A percentile compares a stretch with the other conserved stretches of the same genome.
Evolutionary conservation across 2,113 vertebrate genomes (phyloP).

Genomic region (Ochotona princeps): DNA sequence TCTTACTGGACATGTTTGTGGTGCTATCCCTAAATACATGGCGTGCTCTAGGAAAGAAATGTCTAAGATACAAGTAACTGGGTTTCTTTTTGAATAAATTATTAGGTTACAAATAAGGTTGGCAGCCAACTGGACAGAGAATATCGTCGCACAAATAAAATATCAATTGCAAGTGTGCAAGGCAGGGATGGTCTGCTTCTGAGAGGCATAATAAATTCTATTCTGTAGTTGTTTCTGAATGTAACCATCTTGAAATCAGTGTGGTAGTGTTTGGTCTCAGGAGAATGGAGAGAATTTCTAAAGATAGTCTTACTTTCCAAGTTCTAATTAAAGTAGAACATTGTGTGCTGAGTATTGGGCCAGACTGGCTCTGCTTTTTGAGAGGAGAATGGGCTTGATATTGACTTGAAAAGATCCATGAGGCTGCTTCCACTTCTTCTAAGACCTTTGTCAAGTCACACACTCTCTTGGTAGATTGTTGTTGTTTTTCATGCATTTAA

Average conservation of each 20-base stretch:
- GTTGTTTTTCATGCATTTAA: slow-evolving; percentile 31
- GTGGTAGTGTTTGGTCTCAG: slow-evolving; percentile 56
- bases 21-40: slow-evolving; percentile 46
- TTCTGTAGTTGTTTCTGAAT: slow-evolving; percentile 66
- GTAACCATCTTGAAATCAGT: slow-evolving; percentile 62
- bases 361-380: not conserved
- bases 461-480: not conserved
- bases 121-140: slow-evolving; percentile 43
- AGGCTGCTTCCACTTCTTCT: not conserved
- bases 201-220: slow-evolving; percentile 47
- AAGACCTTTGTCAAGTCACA: slow-evolving; percentile 35
- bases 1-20: slow-evolving; percentile 43
- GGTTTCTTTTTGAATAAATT: slow-evolving; percentile 45
- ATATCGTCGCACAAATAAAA: slow-evolving; percentile 63
- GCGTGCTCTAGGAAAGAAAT: slow-evolving; percentile 38
- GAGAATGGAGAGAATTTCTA: slow-evolving; percentile 62
- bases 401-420: not conserved
- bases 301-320: slow-evolving; percentile 61
- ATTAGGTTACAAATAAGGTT: slow-evolving; percentile 58
- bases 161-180: slow-evolving; percentile 42
- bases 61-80: slow-evolving; percentile 58
- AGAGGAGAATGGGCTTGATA: not conserved
- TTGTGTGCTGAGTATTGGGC: not conserved
- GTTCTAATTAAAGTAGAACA: slow-evolving; percentile 46
- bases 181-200: not conserved